Percentiles rank a stretch among this genome's conserved stretches.
phyloP scores from a whole-genome alignment of 2,888 invertebrate genomes.

The Tetanocera ferruginea region DNA sequence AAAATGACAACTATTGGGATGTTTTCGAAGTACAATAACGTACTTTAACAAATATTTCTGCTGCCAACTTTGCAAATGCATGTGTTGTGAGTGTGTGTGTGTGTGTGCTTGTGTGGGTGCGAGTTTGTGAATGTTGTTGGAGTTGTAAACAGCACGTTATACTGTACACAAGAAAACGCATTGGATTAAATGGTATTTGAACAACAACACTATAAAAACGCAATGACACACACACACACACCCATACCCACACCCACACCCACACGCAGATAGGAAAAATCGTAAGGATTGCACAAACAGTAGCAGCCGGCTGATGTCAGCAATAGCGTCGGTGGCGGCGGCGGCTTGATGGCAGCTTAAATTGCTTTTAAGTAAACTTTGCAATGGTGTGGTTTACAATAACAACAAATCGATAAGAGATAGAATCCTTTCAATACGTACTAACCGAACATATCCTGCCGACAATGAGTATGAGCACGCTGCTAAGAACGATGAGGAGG shows the following conservation, averaged over 20 bases:
- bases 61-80: neutral
- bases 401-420: slow-evolving; percentile 39
- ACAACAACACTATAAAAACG: too few species aligned
- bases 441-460: neutral
- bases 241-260: neutral
- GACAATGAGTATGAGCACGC: neutral
- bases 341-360: slow-evolving; percentile 44
- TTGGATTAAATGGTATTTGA: slow-evolving; percentile 15
- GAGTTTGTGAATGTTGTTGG: neutral
- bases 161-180: neutral
- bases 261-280: neutral
- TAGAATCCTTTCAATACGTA: slow-evolving; percentile 23
- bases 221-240: neutral
- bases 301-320: neutral
- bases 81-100: neutral
- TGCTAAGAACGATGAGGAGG: neutral
- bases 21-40: neutral
- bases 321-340: slow-evolving; percentile 31
- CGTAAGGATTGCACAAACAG: slow-evolving; percentile 4
- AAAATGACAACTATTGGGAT: too few species aligned
- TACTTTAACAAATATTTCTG: neutral
- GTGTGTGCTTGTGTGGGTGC: neutral
- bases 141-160: neutral
- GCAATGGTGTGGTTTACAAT: slow-evolving; percentile 41
- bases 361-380: slow-evolving; percentile 49